These are phyloP conservation scores for Polydrusus tereticollis DNA, from an alignment of 2,888 invertebrate species.

Conservation along the genomic window DNA sequence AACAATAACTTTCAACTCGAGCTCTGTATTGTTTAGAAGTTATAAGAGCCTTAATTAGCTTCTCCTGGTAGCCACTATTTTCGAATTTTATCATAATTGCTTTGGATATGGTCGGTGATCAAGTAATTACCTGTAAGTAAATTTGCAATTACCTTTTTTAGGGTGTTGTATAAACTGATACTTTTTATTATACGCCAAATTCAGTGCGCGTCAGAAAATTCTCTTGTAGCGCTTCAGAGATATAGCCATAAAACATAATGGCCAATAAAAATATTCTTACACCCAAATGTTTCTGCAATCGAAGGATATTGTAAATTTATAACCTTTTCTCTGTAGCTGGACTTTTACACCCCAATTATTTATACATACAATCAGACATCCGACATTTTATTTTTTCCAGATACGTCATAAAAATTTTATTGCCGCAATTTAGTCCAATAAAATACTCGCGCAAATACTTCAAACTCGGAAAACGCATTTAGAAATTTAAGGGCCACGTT, in stretches of 20 bases:
- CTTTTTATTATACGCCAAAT: too few relatives aligned
- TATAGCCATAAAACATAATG: too few relatives aligned
- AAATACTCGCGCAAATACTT: slow-evolving; percentile 1
- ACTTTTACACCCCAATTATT: not conserved
- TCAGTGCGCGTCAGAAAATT: too few relatives aligned
- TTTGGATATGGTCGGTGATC: too few relatives aligned
- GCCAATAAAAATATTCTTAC: not conserved
- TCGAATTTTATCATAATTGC: too few relatives aligned
- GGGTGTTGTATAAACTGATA: too few relatives aligned
- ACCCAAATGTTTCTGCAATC: not conserved
- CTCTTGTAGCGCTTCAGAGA: too few relatives aligned
- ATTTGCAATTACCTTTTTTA: not conserved
- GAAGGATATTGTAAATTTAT: not conserved
- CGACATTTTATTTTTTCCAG: not conserved
- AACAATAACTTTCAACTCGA: not conserved
- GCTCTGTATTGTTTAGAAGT: not conserved
- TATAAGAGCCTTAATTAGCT: not conserved
- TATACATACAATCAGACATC: not conserved
- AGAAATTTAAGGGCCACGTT: too few relatives aligned
- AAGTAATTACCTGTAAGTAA: not conserved
- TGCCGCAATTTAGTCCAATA: not conserved
- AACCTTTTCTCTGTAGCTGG: not conserved
- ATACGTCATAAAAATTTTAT: not conserved
- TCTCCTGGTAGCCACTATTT: too few relatives aligned
- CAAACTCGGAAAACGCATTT: not conserved